Evolutionary conservation across 2,113 vertebrate genomes (phyloP), one percentile per base, ranked within the genome.

Genomic region (Poeciliopsis prolifica): DNA sequence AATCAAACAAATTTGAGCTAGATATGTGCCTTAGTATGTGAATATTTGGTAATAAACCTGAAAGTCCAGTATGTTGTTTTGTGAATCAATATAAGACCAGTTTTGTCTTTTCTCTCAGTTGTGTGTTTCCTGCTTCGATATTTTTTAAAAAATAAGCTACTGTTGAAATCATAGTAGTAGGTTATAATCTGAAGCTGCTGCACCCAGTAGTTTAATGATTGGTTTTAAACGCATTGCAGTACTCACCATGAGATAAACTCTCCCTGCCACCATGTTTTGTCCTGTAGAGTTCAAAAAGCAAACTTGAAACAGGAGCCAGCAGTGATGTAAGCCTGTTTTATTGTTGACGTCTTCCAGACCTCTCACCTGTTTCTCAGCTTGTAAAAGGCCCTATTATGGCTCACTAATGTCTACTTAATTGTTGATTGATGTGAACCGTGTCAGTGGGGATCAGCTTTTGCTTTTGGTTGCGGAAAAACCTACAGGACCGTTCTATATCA

Each of bases 271-370:
- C 40, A 60, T 51, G 5, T 35, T 22, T 77, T 30, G 0, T 68
- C 71, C 73, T 80, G 77, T 71, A 74, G 72, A 72, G 48, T 84
- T 71, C 64, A 78, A 75, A 60, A 88, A 76, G 63, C 66, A 85
- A 78, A 75, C 29, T 22, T 24, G 40, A 63, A 70, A 68, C 64
- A 65, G 58, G 44, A 33, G 74, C 74, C 48, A 63, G 40, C 4
- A 42, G 65, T 78, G 73, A 86, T 14, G 28, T 65, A 54, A 69
- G 28, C 48, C 33, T 37, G 66, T 80, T 81, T 88, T 22, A 74
- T 44, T 65, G 79, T 70, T 68, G 81, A 86, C 1, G n/a, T 76
- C 63, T 80, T 83, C 29, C 74, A 81, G 81, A 83, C 85, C n/a
- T 63, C 54, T 89, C 63, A 84, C 72, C 63, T 66, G 72, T 74